Base-by-base conservation (phyloP, 92 coral and sea anemone species). In the Diadumene lineata region DNA sequence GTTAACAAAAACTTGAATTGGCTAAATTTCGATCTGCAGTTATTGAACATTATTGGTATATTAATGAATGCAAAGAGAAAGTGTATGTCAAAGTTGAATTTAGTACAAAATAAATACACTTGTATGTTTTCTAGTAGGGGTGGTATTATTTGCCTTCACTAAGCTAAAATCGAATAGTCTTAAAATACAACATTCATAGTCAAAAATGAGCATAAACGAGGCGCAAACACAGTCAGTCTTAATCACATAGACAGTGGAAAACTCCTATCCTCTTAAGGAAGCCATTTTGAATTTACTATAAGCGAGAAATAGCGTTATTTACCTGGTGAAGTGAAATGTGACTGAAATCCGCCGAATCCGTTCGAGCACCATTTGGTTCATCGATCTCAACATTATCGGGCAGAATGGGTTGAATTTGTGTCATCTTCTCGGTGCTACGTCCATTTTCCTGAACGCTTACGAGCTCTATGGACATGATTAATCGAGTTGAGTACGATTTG, bases 311-410 rank as follows among this genome's bases (percentile, higher is more conserved):
- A 6, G 48, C 48, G 48, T 13, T 38, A 13, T 38, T 38, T 75
- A 82, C 86, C 86, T 82, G 86, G 23, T 82, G 86, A 9, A 82
- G 76, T 26, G 86, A 53, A 22, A 82, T 82, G 31, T 82, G 82
- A 15, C 82, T 75, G 44, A 43, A 57, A 0, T 82, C 86, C 15
- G 77, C 73, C 43, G 60, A 60, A 56, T 75, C 75, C n/a, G n/a
- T n/a, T n/a, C n/a, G n/a, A 38, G 13, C 48, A 38, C 48, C 48
- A 38, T 38, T n/a, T n/a, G n/a, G n/a, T n/a, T n/a, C 48, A 38
- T 38, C 48, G 6, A 4, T 38, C 13, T 38, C 48, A 13, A 38
- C 13, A 13, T 38, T 38, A 13, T 38, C 48, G 7, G 48, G 48
- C 48, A 38, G 13, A 38, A 38, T 13, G 6, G 48, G 48, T 4